Conservation (phyloP, 1,140 invertebrate species). For the Drosophila prosaltans region DNA sequence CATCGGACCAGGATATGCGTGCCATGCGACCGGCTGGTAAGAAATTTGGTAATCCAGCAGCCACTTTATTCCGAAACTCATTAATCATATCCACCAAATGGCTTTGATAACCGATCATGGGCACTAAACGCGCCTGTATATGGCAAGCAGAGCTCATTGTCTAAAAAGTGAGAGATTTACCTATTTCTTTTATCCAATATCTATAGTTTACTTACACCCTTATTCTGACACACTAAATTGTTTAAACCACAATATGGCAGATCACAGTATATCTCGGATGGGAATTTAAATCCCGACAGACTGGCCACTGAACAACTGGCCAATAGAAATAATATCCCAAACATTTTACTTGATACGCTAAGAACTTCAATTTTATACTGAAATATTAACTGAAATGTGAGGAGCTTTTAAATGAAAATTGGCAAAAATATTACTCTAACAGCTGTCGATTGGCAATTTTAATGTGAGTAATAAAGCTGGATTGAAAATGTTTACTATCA, state of each 20-base stretch:
- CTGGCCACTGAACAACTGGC: neutral
- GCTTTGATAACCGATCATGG: neutral
- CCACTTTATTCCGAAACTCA: slow-evolving; percentile 38
- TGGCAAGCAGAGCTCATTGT: neutral
- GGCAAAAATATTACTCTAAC: neutral
- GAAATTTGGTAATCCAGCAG: slow-evolving; percentile 28
- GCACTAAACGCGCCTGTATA: neutral
- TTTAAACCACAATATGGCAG: slow-evolving; percentile 14
- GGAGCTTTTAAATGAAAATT: neutral
- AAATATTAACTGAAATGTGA: neutral
- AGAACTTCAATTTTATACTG: neutral
- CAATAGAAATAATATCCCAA: neutral
- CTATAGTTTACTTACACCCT: slow-evolving; percentile 4
- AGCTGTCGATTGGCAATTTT: neutral
- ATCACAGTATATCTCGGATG: slow-evolving; percentile 23
- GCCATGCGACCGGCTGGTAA: slow-evolving; percentile 45
- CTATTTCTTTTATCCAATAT: neutral
- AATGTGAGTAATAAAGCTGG: slow-evolving; percentile 1
- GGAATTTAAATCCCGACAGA: slow-evolving; percentile 3
- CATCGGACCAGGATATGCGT: slow-evolving; percentile 45
- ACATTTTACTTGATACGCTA: neutral
- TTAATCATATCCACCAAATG: slow-evolving; percentile 27
- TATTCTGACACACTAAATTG: slow-evolving; percentile 26
- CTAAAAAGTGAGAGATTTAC: neutral
- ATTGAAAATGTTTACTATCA: neutral